Evolutionary conservation across 1,140 invertebrate genomes (phyloP), one percentile per base, ranked within the genome.

Genomic region (Drosophila lowei): DNA sequence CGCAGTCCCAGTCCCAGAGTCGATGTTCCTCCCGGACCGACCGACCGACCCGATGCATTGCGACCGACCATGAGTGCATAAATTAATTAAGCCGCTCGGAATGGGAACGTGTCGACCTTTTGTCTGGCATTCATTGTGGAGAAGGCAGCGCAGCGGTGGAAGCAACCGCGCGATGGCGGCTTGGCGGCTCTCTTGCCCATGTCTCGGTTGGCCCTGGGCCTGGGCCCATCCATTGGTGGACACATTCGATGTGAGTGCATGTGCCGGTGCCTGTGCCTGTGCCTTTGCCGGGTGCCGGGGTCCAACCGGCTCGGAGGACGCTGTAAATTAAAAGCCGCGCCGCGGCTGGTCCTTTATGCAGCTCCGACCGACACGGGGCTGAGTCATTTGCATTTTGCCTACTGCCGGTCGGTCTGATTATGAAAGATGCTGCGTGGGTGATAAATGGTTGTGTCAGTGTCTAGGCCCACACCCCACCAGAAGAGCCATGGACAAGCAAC

Each of bases 341-440:
- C 52, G 63, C 63, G 72, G 67, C 11, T 38, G 34, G 34, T 38
- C 84, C 84, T 88, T 88, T 88, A 77, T 88, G 63, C 79, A 61
- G 50, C 43, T 60, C 59, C 52, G 11, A 46, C 60, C 38, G 43
- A 44, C 30, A 30, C 56, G 13, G 52, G 55, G 47, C 77, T 88
- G 76, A 89, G 85, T 90, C 89, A 90, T 90, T 90, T 90, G 89
- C 89, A 90, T 90, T 80, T 79, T 79, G 81, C 59, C 73, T 77
- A 63, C 71, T 72, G 67, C 76, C 76, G 70, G 34, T 21, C 28
- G 68, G 80, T 67, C 89, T 90, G 89, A 90, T 90, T 90, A 90
- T 90, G 89, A 90, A 90, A 90, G 89, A 90, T 90, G 89, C 89
- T 90, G 89, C 81, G 89, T 89, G 81, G 81, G 89, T 90, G 89